A percentile compares a stretch with the other conserved stretches of the same genome.
phyloP scores from a whole-genome alignment of 2,888 invertebrate genomes.

The Panzeria rudis region DNA sequence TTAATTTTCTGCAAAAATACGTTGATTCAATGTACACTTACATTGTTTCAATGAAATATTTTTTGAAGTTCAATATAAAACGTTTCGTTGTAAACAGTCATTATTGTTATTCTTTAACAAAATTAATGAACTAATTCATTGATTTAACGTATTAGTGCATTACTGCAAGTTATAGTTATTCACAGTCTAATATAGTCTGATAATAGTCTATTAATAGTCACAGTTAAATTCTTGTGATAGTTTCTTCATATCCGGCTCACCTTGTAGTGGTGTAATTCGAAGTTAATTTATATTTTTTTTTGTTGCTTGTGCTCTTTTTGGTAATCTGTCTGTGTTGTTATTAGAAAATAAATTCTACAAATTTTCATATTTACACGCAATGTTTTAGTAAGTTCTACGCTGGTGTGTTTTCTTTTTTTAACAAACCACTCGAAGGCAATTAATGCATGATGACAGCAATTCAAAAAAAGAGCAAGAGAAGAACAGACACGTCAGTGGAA shows the following conservation, averaged over 20 bases:
- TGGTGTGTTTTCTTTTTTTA: neutral
- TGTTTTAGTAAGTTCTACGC: constrained; percentile 11
- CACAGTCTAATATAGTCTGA: no score
- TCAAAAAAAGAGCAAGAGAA: neutral
- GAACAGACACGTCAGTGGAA: neutral
- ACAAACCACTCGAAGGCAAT: constrained; percentile 49
- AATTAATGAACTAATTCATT: no score
- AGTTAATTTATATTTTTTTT: neutral
- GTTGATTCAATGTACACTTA: no score
- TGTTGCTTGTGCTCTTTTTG: neutral
- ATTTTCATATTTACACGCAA: constrained; percentile 13
- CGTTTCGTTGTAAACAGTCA: no score
- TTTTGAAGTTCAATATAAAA: no score
- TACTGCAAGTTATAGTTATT: no score
- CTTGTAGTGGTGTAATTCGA: neutral
- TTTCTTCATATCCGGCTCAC: no score
- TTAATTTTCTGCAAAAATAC: no score
- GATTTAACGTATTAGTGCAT: no score
- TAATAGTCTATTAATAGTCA: neutral
- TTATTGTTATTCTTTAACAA: no score
- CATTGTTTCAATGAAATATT: neutral
- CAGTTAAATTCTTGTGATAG: no score
- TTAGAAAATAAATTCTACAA: neutral
- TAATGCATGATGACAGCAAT: constrained; percentile 50
- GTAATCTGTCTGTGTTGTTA: neutral